Evolutionary conservation across 2,113 vertebrate species (phyloP), one percentile per base, ranked within the genome.

Genomic region (Rhegmatorhina hoffmannsi): DNA sequence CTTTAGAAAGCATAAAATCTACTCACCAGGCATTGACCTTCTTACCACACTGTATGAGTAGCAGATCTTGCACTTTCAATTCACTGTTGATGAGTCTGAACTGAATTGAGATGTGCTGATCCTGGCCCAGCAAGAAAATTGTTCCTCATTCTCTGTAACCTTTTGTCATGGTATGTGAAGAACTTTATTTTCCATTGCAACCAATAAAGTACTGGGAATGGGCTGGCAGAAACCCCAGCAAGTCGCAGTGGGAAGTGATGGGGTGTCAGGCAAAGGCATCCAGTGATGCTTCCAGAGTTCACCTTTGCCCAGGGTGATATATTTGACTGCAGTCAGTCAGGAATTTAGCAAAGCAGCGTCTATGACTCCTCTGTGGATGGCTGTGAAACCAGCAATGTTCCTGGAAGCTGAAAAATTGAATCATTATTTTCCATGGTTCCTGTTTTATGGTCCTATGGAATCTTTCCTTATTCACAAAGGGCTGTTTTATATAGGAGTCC

Each of bases 351-450:
- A 63, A 96, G 33, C 40, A 74, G 43, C 2, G 2, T 58, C 50
- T 63, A 31, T 13, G 56, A 34, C 19, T 73, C 60, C 36, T 63
- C 74, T 72, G 87, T 82, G 76, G 47, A 28, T 58, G 44, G 49
- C 84, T 68, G 9, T 34, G 85, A 89, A 93, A 80, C 47, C 56
- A 80, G 14, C 33, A 63, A 29, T n/a, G 36, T 70, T 91, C 89
- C 68, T 90, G 66, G 72, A 87, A 95, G 59, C 74, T 92, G 58
- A 43, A 66, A 92, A 94, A 72, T 69, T 52, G 21, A 89, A 69
- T 92, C 49, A 18, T 68, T 36, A 62, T 84, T 92, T 94, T 96
- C 87, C 73, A 62, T 29, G 43, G 56, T 50, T 87, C 62, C 77
- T 85, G 17, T 81, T 93, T 96, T 89, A 92, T 82, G 53, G 28